These are phyloP conservation scores for Brachyptera putata DNA, from an alignment of 2,888 invertebrate species.

Conservation along the genomic window DNA sequence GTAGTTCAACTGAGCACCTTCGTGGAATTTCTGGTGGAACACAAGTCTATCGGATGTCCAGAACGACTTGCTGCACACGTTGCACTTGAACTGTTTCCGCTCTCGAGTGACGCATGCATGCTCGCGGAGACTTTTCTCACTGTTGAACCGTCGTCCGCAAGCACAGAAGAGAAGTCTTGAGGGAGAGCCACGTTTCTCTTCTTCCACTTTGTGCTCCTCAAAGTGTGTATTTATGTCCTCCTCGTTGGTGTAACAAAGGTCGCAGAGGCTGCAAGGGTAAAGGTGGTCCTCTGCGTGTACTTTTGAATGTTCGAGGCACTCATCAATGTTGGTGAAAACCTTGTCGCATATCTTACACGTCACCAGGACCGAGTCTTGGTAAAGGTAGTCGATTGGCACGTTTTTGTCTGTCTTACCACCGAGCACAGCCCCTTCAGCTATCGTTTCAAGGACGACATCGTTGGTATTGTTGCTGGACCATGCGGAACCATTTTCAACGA, in stretches of 20 bases:
- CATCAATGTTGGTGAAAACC: slow-evolving; percentile 8
- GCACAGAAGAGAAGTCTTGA: slow-evolving; percentile 23
- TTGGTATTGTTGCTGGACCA: neutral
- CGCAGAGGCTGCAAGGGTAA: slow-evolving; percentile 28
- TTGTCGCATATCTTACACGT: slow-evolving; percentile 25
- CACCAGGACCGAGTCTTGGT: slow-evolving; percentile 1
- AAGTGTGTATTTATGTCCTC: slow-evolving; percentile 24
- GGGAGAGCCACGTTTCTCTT: neutral
- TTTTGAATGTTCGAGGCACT: slow-evolving; percentile 25
- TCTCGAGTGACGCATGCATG: slow-evolving; percentile 24
- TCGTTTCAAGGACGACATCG: neutral
- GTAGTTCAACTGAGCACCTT: slow-evolving; percentile 24
- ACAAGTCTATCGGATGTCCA: slow-evolving; percentile 23
- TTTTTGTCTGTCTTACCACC: too few relatives aligned
- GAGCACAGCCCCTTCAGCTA: too few relatives aligned
- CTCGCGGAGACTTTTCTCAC: slow-evolving; percentile 23
- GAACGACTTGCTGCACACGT: slow-evolving; percentile 22
- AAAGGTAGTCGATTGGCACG: too few relatives aligned
- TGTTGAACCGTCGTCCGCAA: slow-evolving; percentile 30
- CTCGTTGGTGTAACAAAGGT: slow-evolving; percentile 16
- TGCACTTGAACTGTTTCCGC: slow-evolving; percentile 23
- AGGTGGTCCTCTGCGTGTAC: slow-evolving; percentile 15
- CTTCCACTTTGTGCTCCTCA: neutral
- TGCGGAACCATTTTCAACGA: neutral
- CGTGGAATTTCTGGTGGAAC: slow-evolving; percentile 28